These are phyloP conservation scores for Zaprionus ghesquierei DNA, from an alignment of 1,140 invertebrate genomes.

Conservation along the genomic window DNA sequence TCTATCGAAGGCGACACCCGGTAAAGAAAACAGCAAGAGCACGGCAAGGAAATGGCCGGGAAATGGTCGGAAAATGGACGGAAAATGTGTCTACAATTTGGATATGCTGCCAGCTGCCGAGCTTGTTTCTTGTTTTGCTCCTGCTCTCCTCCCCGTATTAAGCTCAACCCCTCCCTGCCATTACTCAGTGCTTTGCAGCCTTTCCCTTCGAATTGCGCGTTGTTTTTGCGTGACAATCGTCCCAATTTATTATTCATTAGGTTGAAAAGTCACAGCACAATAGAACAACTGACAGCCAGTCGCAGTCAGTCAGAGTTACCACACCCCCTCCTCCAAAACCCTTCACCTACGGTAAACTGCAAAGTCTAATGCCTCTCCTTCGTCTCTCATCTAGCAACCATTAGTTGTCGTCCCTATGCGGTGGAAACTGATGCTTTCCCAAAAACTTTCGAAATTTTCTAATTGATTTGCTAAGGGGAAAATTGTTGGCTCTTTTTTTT, in stretches of 20 bases:
- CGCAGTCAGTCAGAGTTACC: slow-evolving; percentile 36
- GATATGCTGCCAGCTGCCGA: slow-evolving; percentile 38
- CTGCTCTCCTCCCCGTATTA: background rate
- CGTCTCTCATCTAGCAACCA: slow-evolving; percentile 41
- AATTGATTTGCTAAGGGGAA: slow-evolving; percentile 59
- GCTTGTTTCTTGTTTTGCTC: background rate
- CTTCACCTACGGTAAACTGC: background rate
- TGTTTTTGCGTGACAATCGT: slow-evolving; percentile 80
- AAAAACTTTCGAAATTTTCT: slow-evolving; percentile 52
- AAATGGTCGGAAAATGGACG: slow-evolving; percentile 1
- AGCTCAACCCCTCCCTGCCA: slow-evolving; percentile 55
- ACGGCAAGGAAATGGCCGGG: background rate
- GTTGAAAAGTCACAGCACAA: slow-evolving; percentile 75
- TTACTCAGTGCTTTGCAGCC: background rate
- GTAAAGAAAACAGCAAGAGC: slow-evolving; percentile 20
- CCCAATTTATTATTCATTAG: slow-evolving; percentile 79
- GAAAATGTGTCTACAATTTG: slow-evolving; percentile 71
- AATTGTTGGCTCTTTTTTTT: slow-evolving; percentile 33
- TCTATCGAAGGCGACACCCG: slow-evolving; percentile 69
- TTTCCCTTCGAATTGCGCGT: slow-evolving; percentile 3
- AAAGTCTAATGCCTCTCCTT: background rate
- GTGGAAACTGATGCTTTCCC: background rate
- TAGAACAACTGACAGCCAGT: slow-evolving; percentile 73
- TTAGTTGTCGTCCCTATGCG: slow-evolving; percentile 24
- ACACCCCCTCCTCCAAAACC: background rate